Evolutionary conservation across 2,113 vertebrate species (phyloP).

Genomic region (Nanorana parkeri): DNA sequence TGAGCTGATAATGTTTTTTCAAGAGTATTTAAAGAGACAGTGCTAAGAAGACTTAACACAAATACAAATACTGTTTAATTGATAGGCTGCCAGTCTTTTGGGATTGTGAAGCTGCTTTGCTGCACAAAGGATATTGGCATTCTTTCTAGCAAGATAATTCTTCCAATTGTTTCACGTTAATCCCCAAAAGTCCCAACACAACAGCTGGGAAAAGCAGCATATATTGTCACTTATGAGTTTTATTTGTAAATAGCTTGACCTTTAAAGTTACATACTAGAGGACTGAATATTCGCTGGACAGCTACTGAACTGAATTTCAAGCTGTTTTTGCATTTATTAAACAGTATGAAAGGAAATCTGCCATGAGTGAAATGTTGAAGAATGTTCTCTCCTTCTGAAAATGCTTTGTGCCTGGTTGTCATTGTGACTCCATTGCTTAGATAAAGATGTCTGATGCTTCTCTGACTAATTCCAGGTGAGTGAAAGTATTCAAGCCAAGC

Average conservation of each 20-base stretch:
- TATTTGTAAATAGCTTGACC: neutral
- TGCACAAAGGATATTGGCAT: slow-evolving; percentile 16
- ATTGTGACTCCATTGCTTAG: no score
- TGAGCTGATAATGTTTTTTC: slow-evolving; percentile 17
- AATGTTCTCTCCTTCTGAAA: no score
- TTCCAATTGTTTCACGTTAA: slow-evolving; percentile 44
- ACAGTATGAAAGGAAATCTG: no score
- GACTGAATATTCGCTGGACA: neutral
- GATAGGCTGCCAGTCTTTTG: slow-evolving; percentile 21
- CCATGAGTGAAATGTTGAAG: no score
- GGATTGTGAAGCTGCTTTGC: neutral
- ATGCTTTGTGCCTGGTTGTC: no score
- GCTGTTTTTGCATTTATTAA: neutral
- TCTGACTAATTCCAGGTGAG: no score
- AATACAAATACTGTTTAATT: neutral
- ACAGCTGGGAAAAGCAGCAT: slow-evolving; percentile 9
- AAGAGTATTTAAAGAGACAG: slow-evolving; percentile 12
- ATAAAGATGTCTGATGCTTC: no score
- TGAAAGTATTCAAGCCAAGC: no score
- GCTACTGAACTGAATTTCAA: slow-evolving; percentile 1
- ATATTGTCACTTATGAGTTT: slow-evolving; percentile 16
- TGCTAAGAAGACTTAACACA: slow-evolving; percentile 4
- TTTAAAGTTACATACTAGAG: neutral
- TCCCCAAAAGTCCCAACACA: slow-evolving; percentile 6
- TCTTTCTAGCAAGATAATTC: slow-evolving; percentile 38